These are phyloP conservation scores for Dromas ardeola DNA, from an alignment of 2,113 vertebrate species.

Conservation along the genomic window DNA sequence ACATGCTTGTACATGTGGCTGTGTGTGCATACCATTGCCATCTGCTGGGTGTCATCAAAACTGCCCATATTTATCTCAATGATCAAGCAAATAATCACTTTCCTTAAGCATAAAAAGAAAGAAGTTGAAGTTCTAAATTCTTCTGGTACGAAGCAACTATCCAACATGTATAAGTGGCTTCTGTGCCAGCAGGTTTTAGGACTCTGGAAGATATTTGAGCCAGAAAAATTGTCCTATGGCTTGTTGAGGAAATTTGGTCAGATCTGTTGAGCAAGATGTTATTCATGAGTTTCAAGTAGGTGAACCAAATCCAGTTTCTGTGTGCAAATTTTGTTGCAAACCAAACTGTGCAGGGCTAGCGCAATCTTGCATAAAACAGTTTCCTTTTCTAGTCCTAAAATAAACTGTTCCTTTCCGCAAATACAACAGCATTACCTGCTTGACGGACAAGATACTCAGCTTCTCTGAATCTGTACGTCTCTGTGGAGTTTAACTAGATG, in stretches of 20 bases:
- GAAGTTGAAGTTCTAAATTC: background rate
- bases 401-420: background rate
- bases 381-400: background rate
- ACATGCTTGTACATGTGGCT: background rate
- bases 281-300: background rate
- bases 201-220: background rate
- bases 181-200: background rate
- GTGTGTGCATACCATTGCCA: background rate
- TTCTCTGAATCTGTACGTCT: background rate
- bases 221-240: background rate
- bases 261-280: background rate
- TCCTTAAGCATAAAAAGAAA: background rate
- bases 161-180: background rate
- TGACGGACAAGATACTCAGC: background rate
- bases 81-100: background rate
- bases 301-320: background rate
- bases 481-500: constrained; percentile 16
- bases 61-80: background rate
- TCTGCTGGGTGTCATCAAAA: background rate
- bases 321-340: background rate
- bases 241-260: background rate
- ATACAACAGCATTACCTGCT: background rate
- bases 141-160: background rate
- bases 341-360: background rate
- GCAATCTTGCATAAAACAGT: background rate